A percentile compares a stretch with the other conserved stretches of the same genome.
Conservation (phyloP, 2,113 vertebrate species). For the Cnemophilus loriae region DNA sequence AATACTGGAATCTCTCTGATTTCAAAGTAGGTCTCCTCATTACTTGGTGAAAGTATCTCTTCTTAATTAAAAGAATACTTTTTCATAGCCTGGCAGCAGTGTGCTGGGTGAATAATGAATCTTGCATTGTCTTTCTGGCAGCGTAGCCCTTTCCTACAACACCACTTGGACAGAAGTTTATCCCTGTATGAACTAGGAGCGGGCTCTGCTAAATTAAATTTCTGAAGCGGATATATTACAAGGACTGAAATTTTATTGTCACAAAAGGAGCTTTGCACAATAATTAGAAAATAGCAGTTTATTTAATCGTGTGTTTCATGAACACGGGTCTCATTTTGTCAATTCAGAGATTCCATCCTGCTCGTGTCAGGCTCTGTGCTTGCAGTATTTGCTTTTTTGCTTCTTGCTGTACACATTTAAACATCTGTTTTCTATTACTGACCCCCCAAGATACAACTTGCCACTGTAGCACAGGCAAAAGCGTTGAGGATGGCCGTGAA, state of each 20-base stretch:
- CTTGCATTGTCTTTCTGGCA: conserved; percentile 32
- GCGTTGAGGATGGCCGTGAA: not conserved
- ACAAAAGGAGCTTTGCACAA: not conserved
- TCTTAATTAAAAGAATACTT: conserved; percentile 48
- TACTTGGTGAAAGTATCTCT: conserved; percentile 2
- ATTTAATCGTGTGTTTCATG: not conserved
- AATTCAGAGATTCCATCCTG: not conserved
- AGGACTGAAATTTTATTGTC: not conserved
- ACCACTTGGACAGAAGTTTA: not conserved
- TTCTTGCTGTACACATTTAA: not conserved
- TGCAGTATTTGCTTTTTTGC: not conserved
- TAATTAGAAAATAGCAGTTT: not conserved
- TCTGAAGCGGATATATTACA: not conserved
- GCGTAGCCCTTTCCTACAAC: not conserved
- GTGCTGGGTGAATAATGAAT: conserved; percentile 24
- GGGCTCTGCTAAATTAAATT: not conserved
- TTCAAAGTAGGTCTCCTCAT: conserved; percentile 22
- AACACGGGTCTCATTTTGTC: not conserved
- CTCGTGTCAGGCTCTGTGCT: not conserved
- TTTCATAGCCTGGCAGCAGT: conserved; percentile 12
- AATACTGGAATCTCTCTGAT: not conserved
- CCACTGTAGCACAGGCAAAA: not conserved
- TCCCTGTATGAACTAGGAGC: conserved; percentile 15
- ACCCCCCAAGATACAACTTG: not conserved
- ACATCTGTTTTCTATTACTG: conserved; percentile 6